Base-by-base conservation (phyloP, 2,113 vertebrate genomes). In the Castor canadensis region DNA sequence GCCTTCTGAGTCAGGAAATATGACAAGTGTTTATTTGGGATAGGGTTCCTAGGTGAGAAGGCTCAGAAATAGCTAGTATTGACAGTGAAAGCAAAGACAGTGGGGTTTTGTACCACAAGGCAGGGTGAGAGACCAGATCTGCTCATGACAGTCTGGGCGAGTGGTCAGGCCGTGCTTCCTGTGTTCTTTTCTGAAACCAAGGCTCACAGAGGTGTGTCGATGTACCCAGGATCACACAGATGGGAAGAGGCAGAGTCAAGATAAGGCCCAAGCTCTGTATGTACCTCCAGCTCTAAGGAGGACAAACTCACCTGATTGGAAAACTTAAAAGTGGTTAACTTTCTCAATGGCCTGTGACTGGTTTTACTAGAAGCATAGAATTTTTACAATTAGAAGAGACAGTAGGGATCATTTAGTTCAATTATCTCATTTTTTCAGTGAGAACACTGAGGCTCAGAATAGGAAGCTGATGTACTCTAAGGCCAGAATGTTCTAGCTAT, bases 1-100 rank as follows among this genome's bases (percentile, higher is more conserved):
- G 43, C 58, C 16, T 79, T 73, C 91, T 88, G 66, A 95, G 64
- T 86, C 69, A 91, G 60, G 71, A 60, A 60, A 35, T 83, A 32
- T 83, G 62, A 86, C 66, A 77, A 8, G 47, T 54, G 56, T 91
- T 96, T 94, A 82, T 69, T 76, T 89, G 72, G 66, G 49, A 82
- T 9, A 32, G 9, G 40, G 26, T 19, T 35, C 22, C n/a, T 35
- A 20, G 47, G 30, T 69, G 16, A 90, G 64, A 89, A 89, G 35
- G 22, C 49, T 88, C 86, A 66, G 56, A 87, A 80, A 76, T 43
- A 52, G 40, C 35, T 86, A 54, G 64, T 82, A 62, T 30, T 13
- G 5, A 64, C n/a, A n/a, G 22, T 7, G 9, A 88, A 73, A 82
- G 38, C 54, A 2, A 69, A 81, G 56, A 45, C 9, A 30, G 24